Base-by-base conservation (phyloP, 1,140 invertebrate species). In the Heliconius eleuchia region DNA sequence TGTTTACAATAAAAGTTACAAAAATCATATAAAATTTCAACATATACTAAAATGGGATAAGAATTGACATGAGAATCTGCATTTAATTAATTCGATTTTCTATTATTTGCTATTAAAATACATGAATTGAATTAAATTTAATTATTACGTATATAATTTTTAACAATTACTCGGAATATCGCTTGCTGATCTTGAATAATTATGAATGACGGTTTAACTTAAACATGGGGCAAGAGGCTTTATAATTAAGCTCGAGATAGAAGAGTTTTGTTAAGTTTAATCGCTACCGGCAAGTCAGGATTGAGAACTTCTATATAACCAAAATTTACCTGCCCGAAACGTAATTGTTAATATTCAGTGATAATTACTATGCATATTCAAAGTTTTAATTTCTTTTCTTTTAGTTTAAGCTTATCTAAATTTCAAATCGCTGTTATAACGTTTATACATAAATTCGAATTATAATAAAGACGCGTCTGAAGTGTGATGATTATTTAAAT, bases 211-310 rank as follows among this genome's bases (percentile, higher is more conserved):
- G 55, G 19, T n/a, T 57, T 60, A 76, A 76, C 19, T 60, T 76
- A 66, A 76, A 76, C 74, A 76, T 19, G 30, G 60, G 57, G 46
- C 74, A 76, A 76, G 55, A 76, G 19, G 57, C 55, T 76, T 46
- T 70, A 39, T 70, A 70, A 76, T 76, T 66, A 76, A 70, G 57
- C 74, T 46, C 37, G 37, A 66, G 74, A 70, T 66, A 39, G 52
- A 66, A 76, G 27, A 74, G 55, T 76, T 76, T 76, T 42, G 74
- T 76, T n/a, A 27, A 76, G 57, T 76, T 76, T n/a, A 70, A 74
- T 34, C 23, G 55, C 74, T 55, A 42, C 46, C 46, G 73, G 50
- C 52, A 27, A 27, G 23, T 27, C 3, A 30, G 23, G 11, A 27
- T 66, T 30, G 60, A 27, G 27, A 27, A 66, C 11, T 66, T 66